Percentiles rank a stretch among this genome's conserved stretches.
phyloP scores from a whole-genome alignment of 2,113 vertebrate genomes.

The Mastomys natalensis region DNA sequence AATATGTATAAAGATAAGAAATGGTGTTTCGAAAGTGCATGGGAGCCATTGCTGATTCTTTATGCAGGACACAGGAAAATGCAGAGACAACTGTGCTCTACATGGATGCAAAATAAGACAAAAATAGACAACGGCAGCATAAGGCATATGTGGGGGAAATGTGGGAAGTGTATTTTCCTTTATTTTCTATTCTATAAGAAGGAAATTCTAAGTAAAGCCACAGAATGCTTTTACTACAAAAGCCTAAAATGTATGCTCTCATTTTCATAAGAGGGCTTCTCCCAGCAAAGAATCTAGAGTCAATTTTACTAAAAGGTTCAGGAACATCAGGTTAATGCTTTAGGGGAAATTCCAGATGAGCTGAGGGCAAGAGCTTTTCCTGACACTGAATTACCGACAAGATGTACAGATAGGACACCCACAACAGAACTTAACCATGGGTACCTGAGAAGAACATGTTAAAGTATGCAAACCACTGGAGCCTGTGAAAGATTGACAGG shows the following conservation, averaged over 20 bases:
- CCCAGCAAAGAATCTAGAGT: constrained; percentile 31
- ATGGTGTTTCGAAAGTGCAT: constrained; percentile 48
- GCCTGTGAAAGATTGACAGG: background rate
- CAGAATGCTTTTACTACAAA: constrained; percentile 10
- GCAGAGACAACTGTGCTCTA: constrained; percentile 46
- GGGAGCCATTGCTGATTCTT: constrained; percentile 49
- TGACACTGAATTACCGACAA: background rate
- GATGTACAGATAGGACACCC: background rate
- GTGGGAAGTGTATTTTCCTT: constrained; percentile 12
- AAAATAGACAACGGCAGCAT: constrained; percentile 29
- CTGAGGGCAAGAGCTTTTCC: background rate
- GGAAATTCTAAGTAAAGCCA: constrained; percentile 39
- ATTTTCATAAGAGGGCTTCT: constrained; percentile 38
- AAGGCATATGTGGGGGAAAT: background rate
- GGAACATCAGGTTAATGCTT: background rate
- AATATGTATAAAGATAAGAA: constrained; percentile 75
- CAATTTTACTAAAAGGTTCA: constrained; percentile 20
- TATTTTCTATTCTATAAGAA: constrained; percentile 35
- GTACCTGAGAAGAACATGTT: background rate
- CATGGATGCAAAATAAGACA: background rate
- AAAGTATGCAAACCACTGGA: background rate
- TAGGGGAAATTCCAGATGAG: constrained; percentile 41
- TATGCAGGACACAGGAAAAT: constrained; percentile 21
- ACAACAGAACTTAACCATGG: background rate
- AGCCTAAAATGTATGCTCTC: background rate